These are phyloP conservation scores for Agriopis marginaria DNA, from an alignment of 2,888 invertebrate species.

Conservation along the genomic window DNA sequence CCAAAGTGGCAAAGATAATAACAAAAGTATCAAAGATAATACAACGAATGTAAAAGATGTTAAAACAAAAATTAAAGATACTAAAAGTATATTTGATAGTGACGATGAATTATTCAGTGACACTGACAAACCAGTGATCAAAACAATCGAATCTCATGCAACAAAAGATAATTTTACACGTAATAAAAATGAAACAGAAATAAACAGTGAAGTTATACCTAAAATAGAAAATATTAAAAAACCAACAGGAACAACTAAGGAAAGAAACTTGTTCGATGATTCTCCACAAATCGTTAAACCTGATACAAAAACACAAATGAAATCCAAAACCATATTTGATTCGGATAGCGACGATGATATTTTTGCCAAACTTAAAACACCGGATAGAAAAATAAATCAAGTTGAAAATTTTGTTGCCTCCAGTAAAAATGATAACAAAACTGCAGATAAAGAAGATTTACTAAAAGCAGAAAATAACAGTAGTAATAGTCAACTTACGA, in stretches of 20 bases:
- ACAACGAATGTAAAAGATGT: conserved; percentile 38
- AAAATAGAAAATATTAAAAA: conserved; percentile 11
- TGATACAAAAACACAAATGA: conserved; percentile 16
- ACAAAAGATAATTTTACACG: conserved; percentile 18
- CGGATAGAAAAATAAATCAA: conserved; percentile 24
- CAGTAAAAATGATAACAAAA: conserved; percentile 9
- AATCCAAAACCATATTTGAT: conserved; percentile 59
- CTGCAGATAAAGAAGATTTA: conserved; percentile 9
- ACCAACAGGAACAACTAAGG: conserved; percentile 25
- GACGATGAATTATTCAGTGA: conserved; percentile 62
- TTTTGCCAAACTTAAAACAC: conserved; percentile 49
- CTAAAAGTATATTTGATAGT: conserved; percentile 64
- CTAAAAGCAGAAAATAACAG: conserved; percentile 11
- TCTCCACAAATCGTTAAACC: conserved; percentile 20
- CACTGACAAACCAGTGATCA: conserved; percentile 37
- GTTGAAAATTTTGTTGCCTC: conserved; percentile 12
- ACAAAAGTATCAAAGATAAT: conserved; percentile 8
- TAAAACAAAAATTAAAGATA: conserved; percentile 38
- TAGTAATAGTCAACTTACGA: conserved; percentile 13
- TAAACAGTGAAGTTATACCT: not conserved
- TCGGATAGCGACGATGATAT: conserved; percentile 64
- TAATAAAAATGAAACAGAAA: conserved; percentile 19
- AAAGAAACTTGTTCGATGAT: conserved; percentile 25
- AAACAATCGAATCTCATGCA: conserved; percentile 23
- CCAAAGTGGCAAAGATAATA: conserved; percentile 8